Evolutionary conservation across 2,113 vertebrate species (phyloP).

Genomic region (Pteronura brasiliensis): DNA sequence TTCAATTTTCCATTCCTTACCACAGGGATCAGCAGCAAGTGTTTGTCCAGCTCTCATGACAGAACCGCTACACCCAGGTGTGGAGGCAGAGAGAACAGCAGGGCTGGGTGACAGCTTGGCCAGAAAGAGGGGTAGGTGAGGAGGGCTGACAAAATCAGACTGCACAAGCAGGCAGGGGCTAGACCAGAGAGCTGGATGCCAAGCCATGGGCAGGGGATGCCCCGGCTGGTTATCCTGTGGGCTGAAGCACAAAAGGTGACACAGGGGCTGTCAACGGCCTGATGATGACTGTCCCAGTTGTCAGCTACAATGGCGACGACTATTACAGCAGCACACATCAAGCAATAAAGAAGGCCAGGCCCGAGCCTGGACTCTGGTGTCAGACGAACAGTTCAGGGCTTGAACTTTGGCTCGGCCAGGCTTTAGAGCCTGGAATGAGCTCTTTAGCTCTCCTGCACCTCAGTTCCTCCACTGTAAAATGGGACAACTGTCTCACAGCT

Average conservation of each 20-base stretch:
- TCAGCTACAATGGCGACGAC: not conserved
- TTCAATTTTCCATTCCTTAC: not conserved
- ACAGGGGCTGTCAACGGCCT: not conserved
- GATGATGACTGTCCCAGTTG: not conserved
- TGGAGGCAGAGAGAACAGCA: not conserved
- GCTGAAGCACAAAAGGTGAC: not conserved
- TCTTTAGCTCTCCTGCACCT: not conserved
- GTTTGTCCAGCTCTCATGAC: not conserved
- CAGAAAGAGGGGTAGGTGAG: not conserved
- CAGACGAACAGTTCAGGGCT: not conserved
- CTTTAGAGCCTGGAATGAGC: not conserved
- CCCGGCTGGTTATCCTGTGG: not conserved
- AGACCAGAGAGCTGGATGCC: not conserved
- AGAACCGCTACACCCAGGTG: not conserved
- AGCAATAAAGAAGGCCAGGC: not conserved
- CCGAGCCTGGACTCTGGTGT: not conserved
- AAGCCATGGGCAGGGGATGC: not conserved
- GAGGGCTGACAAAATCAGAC: not conserved
- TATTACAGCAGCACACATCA: not conserved
- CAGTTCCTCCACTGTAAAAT: not conserved
- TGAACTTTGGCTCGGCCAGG: not conserved
- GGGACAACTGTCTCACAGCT: not conserved
- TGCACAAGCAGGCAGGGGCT: not conserved
- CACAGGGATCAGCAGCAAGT: not conserved
- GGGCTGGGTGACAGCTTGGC: not conserved